Conservation (phyloP, 2,797 vertebrate genomes). For the Lophotriccus pileatus region DNA sequence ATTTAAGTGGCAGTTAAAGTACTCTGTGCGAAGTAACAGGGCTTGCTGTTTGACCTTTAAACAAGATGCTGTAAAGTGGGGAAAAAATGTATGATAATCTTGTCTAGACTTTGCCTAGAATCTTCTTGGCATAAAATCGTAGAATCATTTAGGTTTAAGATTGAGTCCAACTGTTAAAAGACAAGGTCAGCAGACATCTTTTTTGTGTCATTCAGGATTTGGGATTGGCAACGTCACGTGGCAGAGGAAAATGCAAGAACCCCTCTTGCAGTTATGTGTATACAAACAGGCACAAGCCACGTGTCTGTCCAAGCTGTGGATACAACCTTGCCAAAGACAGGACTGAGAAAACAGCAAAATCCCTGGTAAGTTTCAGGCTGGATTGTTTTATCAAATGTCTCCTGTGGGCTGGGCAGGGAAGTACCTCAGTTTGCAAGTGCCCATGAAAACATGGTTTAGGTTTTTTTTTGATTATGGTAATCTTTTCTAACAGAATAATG, state of each 20-base stretch:
- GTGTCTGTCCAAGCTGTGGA: conserved; percentile 90
- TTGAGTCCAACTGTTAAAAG: neutral
- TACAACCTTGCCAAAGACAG: conserved; percentile 87
- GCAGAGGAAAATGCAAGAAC: conserved; percentile 94
- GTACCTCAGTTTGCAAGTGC: neutral
- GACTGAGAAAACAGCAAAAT: conserved; percentile 75
- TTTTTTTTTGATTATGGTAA: neutral
- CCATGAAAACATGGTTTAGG: rapidly evolving
- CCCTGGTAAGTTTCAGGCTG: conserved; percentile 27
- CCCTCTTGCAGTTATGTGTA: conserved; percentile 91
- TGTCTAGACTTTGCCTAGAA: neutral
- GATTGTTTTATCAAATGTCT: neutral
- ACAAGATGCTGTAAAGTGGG: neutral
- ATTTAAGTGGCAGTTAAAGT: neutral
- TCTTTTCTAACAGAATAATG: neutral
- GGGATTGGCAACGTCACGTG: conserved; percentile 93
- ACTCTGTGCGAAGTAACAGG: neutral
- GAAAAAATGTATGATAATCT: neutral
- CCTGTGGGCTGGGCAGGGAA: neutral
- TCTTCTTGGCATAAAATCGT: neutral
- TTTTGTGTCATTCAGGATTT: conserved; percentile 81
- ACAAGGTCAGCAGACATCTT: neutral
- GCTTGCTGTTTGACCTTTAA: neutral
- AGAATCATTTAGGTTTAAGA: neutral
- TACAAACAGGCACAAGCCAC: conserved; percentile 96